Evolutionary conservation across 1,140 invertebrate species (phyloP), one percentile per base, ranked within the genome.

Genomic region (Drosophila eugracilis): DNA sequence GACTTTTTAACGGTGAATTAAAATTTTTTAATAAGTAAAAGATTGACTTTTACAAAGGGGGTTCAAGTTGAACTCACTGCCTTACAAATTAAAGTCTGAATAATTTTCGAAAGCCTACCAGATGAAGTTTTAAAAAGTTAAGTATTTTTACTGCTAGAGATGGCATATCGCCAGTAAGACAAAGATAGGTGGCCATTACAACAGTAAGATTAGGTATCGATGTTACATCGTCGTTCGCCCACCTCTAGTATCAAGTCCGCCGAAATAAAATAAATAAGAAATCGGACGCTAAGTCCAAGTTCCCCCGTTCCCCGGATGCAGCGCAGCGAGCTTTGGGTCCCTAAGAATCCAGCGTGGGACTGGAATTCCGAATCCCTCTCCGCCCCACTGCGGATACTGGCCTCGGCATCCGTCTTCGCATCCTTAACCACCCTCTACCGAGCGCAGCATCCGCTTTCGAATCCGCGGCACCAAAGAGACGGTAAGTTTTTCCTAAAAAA

Each of bases 331-430:
- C 1, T 2, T 26, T 28, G 22, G 44, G 24, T 14, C 24, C 14
- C 44, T 26, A 24, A 28, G 24, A 28, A 26, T 62, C 60, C 60
- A 47, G 41, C 60, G 30, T 65, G 60, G 55, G 55, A 37, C 14
- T 47, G 60, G 55, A 41, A 60, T 19, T 47, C 24, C 17, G 22
- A 15, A 24, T 34, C 55, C 3, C 17, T 57, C 14, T 34, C 28
- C 10, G 41, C 60, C 41, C 17, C 7, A 10, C 28, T 52, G 54
- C 54, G 34, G 44, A 28, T 28, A 10, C 19, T 14, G 28, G 17
- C 2, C 34, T 15, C 14, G 34, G 14, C 34, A 15, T 15, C 52
- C 17, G 15, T 39, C 28, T 57, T 30, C 39, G 24, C 28, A 17
- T 39, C 5, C 49, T 12, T n/a, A 7, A 6, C 22, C 39, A 9